Conservation (phyloP, 1,140 invertebrate genomes). For the Catajapyx aquilonaris region DNA sequence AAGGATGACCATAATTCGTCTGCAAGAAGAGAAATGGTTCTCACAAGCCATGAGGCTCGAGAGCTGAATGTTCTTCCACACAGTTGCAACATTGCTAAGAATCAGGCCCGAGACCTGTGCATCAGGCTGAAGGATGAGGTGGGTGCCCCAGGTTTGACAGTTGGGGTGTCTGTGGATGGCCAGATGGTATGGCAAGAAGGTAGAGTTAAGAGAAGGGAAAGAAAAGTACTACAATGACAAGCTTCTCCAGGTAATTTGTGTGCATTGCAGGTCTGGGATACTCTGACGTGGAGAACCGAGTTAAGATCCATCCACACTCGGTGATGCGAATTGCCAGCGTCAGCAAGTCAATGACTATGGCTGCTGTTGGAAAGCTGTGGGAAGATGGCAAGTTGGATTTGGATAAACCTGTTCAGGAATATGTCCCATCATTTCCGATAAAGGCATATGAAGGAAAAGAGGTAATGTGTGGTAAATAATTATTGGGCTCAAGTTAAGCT, state of each 20-base stretch:
- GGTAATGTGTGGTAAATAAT: too few species aligned
- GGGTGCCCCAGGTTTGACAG: constrained; percentile 28
- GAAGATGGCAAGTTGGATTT: constrained; percentile 33
- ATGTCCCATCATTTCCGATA: constrained; percentile 29
- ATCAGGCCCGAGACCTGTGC: constrained; percentile 11
- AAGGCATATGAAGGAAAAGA: constrained; percentile 25
- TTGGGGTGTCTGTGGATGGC: constrained; percentile 33
- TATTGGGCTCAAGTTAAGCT: too few species aligned
- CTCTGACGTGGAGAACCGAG: constrained; percentile 33
- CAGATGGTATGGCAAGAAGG: constrained; percentile 26
- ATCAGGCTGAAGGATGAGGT: constrained; percentile 15
- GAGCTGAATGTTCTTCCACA: too few species aligned
- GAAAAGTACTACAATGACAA: background rate
- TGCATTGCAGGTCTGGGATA: constrained; percentile 30
- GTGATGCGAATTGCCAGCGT: constrained; percentile 42
- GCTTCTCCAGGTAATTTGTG: background rate
- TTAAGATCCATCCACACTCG: constrained; percentile 24
- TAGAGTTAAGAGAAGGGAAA: constrained; percentile 11
- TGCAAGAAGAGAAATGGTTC: too few species aligned
- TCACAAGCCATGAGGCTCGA: too few species aligned
- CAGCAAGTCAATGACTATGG: constrained; percentile 35
- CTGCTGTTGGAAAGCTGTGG: constrained; percentile 27
- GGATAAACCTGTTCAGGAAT: constrained; percentile 31
- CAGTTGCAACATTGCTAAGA: constrained; percentile 40
- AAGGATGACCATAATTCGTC: too few species aligned